These are phyloP conservation scores for Nymphalis io DNA, from an alignment of 1,140 invertebrate species.

Conservation along the genomic window DNA sequence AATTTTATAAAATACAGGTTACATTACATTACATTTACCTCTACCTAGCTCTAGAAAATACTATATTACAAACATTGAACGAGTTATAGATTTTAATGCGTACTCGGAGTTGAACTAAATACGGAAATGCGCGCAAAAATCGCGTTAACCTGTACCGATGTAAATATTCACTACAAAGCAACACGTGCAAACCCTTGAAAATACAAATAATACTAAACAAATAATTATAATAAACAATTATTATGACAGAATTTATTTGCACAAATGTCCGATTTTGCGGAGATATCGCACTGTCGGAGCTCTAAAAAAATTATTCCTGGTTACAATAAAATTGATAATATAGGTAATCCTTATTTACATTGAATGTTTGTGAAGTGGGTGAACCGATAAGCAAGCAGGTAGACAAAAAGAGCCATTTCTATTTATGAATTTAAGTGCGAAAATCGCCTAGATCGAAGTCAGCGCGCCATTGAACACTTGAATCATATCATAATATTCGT, in stretches of 20 bases:
- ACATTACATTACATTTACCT: too few relatives aligned
- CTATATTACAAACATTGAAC: not conserved
- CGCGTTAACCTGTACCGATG: not conserved
- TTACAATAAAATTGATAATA: slow-evolving; percentile 72
- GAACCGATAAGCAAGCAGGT: slow-evolving; percentile 62
- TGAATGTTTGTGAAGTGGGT: slow-evolving; percentile 70
- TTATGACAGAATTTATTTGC: slow-evolving; percentile 60
- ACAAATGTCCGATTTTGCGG: slow-evolving; percentile 61
- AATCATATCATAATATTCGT: slow-evolving; percentile 4
- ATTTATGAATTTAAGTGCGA: slow-evolving; percentile 54
- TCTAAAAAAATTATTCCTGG: slow-evolving; percentile 61
- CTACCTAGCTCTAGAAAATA: too few relatives aligned
- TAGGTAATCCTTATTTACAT: slow-evolving; percentile 74
- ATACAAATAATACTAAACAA: slow-evolving; percentile 55
- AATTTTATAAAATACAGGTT: too few relatives aligned
- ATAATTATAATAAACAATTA: slow-evolving; percentile 52
- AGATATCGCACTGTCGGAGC: slow-evolving; percentile 50
- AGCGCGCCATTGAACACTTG: not conserved
- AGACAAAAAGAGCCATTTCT: slow-evolving; percentile 55
- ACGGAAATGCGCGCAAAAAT: not conserved
- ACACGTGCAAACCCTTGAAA: slow-evolving; percentile 49
- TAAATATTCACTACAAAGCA: slow-evolving; percentile 13
- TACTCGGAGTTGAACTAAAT: not conserved
- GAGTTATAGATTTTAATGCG: not conserved
- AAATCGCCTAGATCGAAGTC: slow-evolving; percentile 25